Evolutionary conservation across 2,888 invertebrate genomes (phyloP).

Genomic region (Disparrhopalites patrizii): DNA sequence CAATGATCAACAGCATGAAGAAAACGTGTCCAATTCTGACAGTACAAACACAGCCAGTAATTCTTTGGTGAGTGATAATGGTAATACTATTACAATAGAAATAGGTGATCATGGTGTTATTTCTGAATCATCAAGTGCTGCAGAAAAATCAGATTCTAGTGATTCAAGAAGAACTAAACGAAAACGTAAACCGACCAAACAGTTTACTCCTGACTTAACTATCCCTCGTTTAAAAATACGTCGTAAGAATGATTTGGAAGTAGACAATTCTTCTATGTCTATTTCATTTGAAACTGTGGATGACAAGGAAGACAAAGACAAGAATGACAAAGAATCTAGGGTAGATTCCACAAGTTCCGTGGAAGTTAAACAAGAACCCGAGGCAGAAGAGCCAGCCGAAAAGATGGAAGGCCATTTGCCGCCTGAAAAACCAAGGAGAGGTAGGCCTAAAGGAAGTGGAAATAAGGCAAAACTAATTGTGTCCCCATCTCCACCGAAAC

Average conservation of each 20-base stretch:
- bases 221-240: slow-evolving; percentile 29
- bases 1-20: slow-evolving; percentile 44
- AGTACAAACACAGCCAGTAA: slow-evolving; percentile 61
- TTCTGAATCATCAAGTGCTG: slow-evolving; percentile 11
- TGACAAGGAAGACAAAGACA: background rate
- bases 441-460: slow-evolving; percentile 18
- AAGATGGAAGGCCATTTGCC: slow-evolving; percentile 2
- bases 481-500: slow-evolving; percentile 7
- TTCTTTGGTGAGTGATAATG: background rate
- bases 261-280: slow-evolving; percentile 4
- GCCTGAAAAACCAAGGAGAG: slow-evolving; percentile 10
- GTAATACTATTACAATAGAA: slow-evolving; percentile 22
- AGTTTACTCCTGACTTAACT: slow-evolving; percentile 32
- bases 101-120: slow-evolving; percentile 27
- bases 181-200: slow-evolving; percentile 38
- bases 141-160: too few relatives aligned
- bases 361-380: background rate
- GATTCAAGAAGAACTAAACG: slow-evolving; percentile 30
- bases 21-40: slow-evolving; percentile 71
- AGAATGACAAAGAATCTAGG: background rate
- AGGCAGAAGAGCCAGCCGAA: slow-evolving; percentile 11
- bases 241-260: slow-evolving; percentile 22
- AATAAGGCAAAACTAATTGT: slow-evolving; percentile 13
- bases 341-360: background rate
- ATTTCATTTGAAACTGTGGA: slow-evolving; percentile 29